Evolutionary conservation across 2,113 vertebrate species (phyloP), one percentile per base, ranked within the genome.

Genomic region (Ammodytes marinus): DNA sequence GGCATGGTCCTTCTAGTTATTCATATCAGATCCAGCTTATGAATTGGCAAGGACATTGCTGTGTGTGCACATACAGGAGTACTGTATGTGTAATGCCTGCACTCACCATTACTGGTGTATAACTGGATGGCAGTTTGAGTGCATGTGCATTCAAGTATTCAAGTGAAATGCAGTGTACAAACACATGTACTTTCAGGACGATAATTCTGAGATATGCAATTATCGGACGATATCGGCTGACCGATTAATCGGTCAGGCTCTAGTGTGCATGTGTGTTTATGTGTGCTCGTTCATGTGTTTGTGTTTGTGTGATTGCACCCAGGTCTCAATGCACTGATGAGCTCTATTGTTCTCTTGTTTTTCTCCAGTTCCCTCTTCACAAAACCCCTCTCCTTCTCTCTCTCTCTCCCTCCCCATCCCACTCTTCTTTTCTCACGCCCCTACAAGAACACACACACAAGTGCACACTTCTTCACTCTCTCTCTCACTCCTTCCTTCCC

Each of bases 281-380:
- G 13, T 70, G 39, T 55, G 57, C 50, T 35, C 72, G 64, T 39
- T 43, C 69, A 54, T 74, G 45, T 45, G 52, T 76, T 27, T n/a
- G 47, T 37, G 12, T 46, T 13, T 63, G 55, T 47, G n/a, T 92
- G 89, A 87, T 89, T 92, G 87, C 86, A 74, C 64, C 71, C 80
- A 14, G 64, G 83, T 84, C 84, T 80, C 88, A 85, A 82, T 85
- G 83, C 87, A 89, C 83, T 90, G 90, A 93, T 89, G 90, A 92
- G 91, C 87, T 91, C 89, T 72, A 91, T 92, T 92, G 91, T 94
- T 94, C 87, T 92, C 79, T 80, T 69, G 78, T 59, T 50, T 61
- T 43, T 55, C 64, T 59, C 53, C 47, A 6, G 67, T 72, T 68
- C 17, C 65, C 37, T 35, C 63, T 55, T 63, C 77, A 71, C 59